Base-by-base conservation (phyloP, 1,140 invertebrate species). In the Ceratitis capitata region DNA sequence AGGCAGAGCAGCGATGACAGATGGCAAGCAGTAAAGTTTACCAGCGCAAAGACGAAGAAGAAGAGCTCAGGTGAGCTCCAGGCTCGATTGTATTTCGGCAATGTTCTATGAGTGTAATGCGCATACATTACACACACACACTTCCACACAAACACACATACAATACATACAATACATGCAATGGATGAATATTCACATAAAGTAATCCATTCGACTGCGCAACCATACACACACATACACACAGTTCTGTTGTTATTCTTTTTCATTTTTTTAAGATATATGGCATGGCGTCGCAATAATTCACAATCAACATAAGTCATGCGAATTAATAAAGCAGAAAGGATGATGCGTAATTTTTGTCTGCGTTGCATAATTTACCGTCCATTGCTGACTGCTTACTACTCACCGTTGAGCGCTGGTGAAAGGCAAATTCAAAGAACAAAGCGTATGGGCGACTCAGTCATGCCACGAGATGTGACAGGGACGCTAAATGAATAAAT, bases 291-390 rank as follows among this genome's bases (percentile, higher is more conserved):
- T 9, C 3, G 23, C 26, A 9, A 78, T 78, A 78, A 45, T 78
- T 78, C 69, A 78, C 69, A 78, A 78, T 78, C 69, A 78, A 45
- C 69, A 78, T 47, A 78, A 78, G 69, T 78, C 39, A 78, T 78
- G 39, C 69, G 69, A 78, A 78, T 78, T 78, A 78, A 78, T 45
- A 78, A 45, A 78, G 69, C 64, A 35, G 39, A 42, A 45, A 23
- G 69, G 69, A 78, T 78, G 69, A 39, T 78, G 69, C 39, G 69
- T 78, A 78, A 78, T 78, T 78, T 78, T 78, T 78, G 69, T 78
- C 69, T 45, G 69, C 35, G 39, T 19, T 42, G 69, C 19, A 78
- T 74, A 45, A 78, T 78, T 42, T 78, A 78, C 69, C 26, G 69
- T 39, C 32, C 9, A 78, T 45, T 78, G 23, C n/a, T n/a, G n/a